Conservation (phyloP, 2,113 vertebrate genomes). For the Progne subis region DNA sequence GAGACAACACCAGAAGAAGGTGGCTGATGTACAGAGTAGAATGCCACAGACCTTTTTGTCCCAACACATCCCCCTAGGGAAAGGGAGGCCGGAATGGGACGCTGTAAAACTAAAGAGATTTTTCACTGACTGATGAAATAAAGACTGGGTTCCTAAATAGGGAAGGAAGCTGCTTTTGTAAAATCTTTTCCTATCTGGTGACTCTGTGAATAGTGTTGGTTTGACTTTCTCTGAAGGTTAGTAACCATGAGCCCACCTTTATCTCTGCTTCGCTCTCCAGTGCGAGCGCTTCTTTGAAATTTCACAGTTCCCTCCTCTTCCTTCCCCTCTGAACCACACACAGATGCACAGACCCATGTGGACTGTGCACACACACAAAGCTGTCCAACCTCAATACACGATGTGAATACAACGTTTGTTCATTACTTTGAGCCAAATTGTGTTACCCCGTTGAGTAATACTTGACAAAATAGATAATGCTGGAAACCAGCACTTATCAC, state of each 20-base stretch:
- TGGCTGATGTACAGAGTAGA: background rate
- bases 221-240: conserved; percentile 22
- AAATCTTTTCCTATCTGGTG: background rate
- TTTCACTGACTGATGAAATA: background rate
- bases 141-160: background rate
- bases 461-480: background rate
- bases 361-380: background rate
- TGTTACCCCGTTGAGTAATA: background rate
- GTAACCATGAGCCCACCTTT: conserved; percentile 18
- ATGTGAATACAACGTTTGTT: background rate
- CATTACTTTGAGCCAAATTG: background rate
- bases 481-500: background rate
- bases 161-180: background rate
- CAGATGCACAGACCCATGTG: background rate
- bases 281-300: conserved; percentile 18
- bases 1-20: background rate
- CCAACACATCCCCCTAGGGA: background rate
- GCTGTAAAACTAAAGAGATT: background rate
- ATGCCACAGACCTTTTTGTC: background rate
- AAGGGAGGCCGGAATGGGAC: background rate
- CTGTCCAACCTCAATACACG: background rate
- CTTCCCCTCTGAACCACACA: conserved; percentile 49
- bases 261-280: background rate
- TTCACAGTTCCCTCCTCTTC: conserved; percentile 68
- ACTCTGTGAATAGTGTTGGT: background rate